phyloP scores from a whole-genome alignment of 2,888 invertebrate genomes.

The Nemurella pictetii region DNA sequence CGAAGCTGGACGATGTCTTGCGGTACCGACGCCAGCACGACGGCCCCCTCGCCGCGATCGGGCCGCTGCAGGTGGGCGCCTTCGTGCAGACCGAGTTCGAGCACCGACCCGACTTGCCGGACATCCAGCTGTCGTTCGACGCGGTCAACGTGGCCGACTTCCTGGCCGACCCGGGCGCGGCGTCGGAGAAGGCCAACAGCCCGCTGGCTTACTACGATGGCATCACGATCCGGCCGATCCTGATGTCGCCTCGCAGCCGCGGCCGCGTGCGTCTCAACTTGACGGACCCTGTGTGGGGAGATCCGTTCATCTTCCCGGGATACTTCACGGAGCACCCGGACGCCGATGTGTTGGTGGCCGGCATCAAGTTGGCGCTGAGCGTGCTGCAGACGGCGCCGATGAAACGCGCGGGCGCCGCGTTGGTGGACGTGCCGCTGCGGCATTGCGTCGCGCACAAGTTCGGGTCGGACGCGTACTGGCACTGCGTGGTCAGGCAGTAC shows the following conservation, averaged over 20 bases:
- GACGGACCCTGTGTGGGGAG: conserved; percentile 53
- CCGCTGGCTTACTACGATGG: conserved; percentile 67
- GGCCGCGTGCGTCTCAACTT: conserved; percentile 47
- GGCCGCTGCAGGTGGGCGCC: conserved; percentile 51
- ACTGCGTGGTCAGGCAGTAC: conserved; percentile 65
- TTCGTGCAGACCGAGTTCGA: conserved; percentile 63
- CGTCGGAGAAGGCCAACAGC: conserved; percentile 54
- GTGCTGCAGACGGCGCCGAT: conserved; percentile 58
- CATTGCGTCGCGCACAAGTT: conserved; percentile 61
- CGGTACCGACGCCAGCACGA: conserved; percentile 42
- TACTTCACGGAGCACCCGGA: conserved; percentile 47
- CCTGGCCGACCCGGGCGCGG: conserved; percentile 60
- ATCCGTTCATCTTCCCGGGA: conserved; percentile 56
- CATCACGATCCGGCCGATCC: conserved; percentile 50
- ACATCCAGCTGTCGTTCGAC: conserved; percentile 70
- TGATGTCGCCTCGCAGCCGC: conserved; percentile 45
- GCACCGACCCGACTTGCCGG: conserved; percentile 56
- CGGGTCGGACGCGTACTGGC: conserved; percentile 68
- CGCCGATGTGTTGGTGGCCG: conserved; percentile 58
- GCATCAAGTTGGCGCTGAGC: conserved; percentile 51
- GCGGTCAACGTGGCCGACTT: conserved; percentile 61
- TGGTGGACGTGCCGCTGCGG: conserved; percentile 61
- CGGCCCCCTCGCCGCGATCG: conserved; percentile 44
- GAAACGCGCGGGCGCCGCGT: conserved; percentile 58
- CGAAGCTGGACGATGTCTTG: conserved; percentile 43